phyloP scores from a whole-genome alignment of 2,797 vertebrate genomes.

The Hydrophis major region DNA sequence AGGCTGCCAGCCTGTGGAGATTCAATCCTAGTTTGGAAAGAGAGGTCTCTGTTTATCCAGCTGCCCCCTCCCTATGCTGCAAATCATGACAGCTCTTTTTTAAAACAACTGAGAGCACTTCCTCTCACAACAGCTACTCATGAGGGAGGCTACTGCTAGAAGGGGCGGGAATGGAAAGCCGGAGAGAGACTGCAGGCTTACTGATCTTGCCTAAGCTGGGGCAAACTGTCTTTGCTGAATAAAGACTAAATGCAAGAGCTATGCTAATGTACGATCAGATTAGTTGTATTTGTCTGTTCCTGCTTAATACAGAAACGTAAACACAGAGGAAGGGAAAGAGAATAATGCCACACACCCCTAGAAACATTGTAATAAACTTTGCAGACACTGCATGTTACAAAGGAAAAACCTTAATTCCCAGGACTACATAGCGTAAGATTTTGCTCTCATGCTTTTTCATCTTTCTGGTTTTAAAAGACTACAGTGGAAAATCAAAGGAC shows the following conservation, averaged over 20 bases:
- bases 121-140: slow-evolving; percentile 53
- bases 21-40: slow-evolving; percentile 77
- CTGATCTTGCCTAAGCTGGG: background rate
- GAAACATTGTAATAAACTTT: background rate
- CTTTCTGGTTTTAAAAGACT: background rate
- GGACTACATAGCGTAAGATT: background rate
- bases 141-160: background rate
- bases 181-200: background rate
- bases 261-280: background rate
- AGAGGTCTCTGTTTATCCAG: slow-evolving; percentile 44
- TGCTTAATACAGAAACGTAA: background rate
- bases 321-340: background rate
- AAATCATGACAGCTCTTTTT: slow-evolving; percentile 65
- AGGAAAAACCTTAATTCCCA: background rate
- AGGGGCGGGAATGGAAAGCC: background rate
- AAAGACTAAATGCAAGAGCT: background rate
- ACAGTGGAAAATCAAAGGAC: too few relatives aligned
- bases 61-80: slow-evolving; percentile 55
- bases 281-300: background rate
- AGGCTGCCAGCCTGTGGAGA: slow-evolving; percentile 45
- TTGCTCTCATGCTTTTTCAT: background rate
- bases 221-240: background rate
- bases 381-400: background rate
- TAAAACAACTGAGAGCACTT: slow-evolving; percentile 71
- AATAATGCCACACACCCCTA: too few relatives aligned